phyloP scores from a whole-genome alignment of 2,888 invertebrate genomes.

The Hirtodrosophila trivittata region DNA sequence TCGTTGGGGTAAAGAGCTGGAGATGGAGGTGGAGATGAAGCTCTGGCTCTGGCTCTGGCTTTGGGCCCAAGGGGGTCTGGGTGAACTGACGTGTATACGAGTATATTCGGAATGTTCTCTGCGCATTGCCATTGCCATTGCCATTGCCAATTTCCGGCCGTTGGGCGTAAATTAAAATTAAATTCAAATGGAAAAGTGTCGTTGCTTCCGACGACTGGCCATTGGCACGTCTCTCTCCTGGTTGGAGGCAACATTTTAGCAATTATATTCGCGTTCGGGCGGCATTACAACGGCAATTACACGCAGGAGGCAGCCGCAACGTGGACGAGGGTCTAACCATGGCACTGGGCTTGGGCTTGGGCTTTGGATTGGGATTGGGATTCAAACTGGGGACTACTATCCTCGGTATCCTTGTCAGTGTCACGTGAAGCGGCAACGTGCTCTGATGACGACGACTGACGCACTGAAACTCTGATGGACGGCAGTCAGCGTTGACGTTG shows the following conservation, averaged over 20 bases:
- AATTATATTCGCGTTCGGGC: constrained; percentile 79
- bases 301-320: constrained; percentile 70
- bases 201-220: constrained; percentile 49
- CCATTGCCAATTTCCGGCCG: constrained; percentile 77
- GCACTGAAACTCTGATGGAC: constrained; percentile 67
- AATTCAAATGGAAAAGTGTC: constrained; percentile 81
- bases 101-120: constrained; percentile 34
- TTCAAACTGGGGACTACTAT: constrained; percentile 19
- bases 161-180: constrained; percentile 80
- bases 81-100: constrained; percentile 1
- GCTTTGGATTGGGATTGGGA: constrained; percentile 5
- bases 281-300: constrained; percentile 78
- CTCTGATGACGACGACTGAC: constrained; percentile 63
- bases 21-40: too few species aligned
- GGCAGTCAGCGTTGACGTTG: constrained; percentile 56
- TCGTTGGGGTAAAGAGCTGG: background rate
- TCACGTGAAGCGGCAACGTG: constrained; percentile 77
- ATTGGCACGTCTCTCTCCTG: constrained; percentile 67
- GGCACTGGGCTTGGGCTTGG: too few species aligned
- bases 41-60: too few species aligned
- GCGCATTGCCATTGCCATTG: constrained; percentile 67
- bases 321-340: constrained; percentile 28
- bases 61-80: too few species aligned
- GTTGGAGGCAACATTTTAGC: constrained; percentile 76
- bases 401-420: constrained; percentile 65